Base-by-base conservation (phyloP, 1,140 invertebrate genomes). In the Rhynchophorus ferrugineus region DNA sequence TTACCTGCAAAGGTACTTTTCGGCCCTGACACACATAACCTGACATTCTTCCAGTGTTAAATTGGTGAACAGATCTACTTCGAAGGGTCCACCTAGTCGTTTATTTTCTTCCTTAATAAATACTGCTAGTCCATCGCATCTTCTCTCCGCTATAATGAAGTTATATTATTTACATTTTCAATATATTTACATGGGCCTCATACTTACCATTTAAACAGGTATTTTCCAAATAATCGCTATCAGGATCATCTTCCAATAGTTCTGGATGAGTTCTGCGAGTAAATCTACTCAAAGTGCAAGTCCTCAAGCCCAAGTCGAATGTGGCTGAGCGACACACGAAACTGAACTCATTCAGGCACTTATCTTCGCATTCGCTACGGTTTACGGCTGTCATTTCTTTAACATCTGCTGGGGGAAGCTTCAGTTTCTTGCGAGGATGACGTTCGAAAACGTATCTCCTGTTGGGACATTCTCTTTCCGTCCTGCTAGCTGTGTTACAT, bases 41-140 rank as follows among this genome's bases (percentile, higher is more conserved):
- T 68, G 87, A 63, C 89, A 92, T 71, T 91, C 87, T 53, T 89
- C 82, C 38, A 91, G 69, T 1, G 87, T 89, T 57, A 91, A 77
- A 63, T 91, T 90, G 11, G 80, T 84, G 60, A 88, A 89, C 19
- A 89, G 81, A 61, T 91, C 88, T 11, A 89, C 85, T 71, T 91
- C 87, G 64, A 91, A 91, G 16, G 88, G 87, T 18, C 88, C 88
- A 20, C 85, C 84, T 5, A 91, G 74, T n/a, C 86, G 75, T 66
- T 87, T 89, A 62, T 90, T 90, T 69, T 89, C 86, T 73, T 91
- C 87, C 71, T 91, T 91, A 14, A 91, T 83, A 62, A 90, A 92
- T 2, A 91, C 85, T 0, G 85, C 81, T 35, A 89, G 70, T 1
- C 88, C 89, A 59, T 91, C 89, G 65, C 89, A 92, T 20, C 89